Evolutionary conservation across 2,888 invertebrate species (phyloP).

Genomic region (Dryocosmus kuriphilus): DNA sequence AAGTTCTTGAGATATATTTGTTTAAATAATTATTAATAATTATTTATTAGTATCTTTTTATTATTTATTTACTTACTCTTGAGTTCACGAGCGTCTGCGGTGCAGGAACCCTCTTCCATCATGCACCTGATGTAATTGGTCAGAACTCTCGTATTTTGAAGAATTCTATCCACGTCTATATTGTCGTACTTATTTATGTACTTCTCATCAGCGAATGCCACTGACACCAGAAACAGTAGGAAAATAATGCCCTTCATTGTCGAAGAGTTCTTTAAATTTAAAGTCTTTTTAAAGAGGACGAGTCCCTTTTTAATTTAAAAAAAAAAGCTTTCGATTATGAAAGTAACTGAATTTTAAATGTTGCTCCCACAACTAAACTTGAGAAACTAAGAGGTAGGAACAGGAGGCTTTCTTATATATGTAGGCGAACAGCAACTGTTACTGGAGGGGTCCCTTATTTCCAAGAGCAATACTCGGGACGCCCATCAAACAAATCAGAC

Average conservation of each 20-base stretch:
- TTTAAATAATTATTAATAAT: neutral
- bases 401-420: constrained; percentile 32
- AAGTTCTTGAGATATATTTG: neutral
- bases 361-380: constrained; percentile 5
- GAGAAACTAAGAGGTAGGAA: constrained; percentile 6
- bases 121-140: constrained; percentile 82
- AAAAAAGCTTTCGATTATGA: neutral
- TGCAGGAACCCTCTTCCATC: constrained; percentile 82
- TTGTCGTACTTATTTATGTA: constrained; percentile 81
- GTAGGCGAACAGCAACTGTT: constrained; percentile 8
- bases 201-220: constrained; percentile 61
- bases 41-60: neutral
- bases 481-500: neutral
- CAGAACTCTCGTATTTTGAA: constrained; percentile 80
- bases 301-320: neutral
- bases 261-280: neutral
- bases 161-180: constrained; percentile 81
- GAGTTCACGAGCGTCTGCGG: constrained; percentile 81
- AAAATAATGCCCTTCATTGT: constrained; percentile 60
- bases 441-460: constrained; percentile 9
- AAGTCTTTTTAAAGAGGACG: neutral
- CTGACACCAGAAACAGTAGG: constrained; percentile 63
- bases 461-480: neutral
- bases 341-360: neutral
- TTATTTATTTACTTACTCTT: constrained; percentile 79